Conservation (phyloP, 2,888 invertebrate genomes). For the Scaeva pyrastri region DNA sequence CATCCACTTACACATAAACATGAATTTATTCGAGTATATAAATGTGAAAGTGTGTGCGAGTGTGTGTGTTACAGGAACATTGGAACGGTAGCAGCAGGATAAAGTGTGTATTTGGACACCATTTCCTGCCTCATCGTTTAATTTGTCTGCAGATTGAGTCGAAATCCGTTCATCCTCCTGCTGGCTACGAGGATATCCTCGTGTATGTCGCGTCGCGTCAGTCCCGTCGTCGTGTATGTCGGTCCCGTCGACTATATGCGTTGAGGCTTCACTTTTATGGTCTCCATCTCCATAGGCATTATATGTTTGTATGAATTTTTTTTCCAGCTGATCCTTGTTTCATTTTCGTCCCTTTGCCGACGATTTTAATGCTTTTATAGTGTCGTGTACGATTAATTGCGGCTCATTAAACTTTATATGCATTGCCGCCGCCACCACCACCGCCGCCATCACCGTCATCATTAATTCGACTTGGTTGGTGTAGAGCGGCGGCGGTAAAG, state of each 20-base stretch:
- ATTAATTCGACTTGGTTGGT: constrained; percentile 21
- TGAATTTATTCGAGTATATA: not conserved
- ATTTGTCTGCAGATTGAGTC: constrained; percentile 72
- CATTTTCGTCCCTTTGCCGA: constrained; percentile 15
- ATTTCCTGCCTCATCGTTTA: constrained; percentile 53
- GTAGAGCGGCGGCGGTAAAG: constrained; percentile 12
- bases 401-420: constrained; percentile 84
- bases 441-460: constrained; percentile 8
- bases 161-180: constrained; percentile 50
- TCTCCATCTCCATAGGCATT: constrained; percentile 24
- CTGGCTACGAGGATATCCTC: too few relatives aligned
- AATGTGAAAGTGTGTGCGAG: too few relatives aligned
- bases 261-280: constrained; percentile 50
- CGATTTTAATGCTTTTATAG: constrained; percentile 79
- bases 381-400: constrained; percentile 83
- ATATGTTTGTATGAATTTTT: constrained; percentile 25
- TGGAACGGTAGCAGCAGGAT: too few relatives aligned
- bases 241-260: constrained; percentile 17
- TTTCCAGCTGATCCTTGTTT: constrained; percentile 16
- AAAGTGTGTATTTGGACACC: constrained; percentile 33
- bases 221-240: not conserved
- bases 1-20: constrained; percentile 32
- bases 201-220: not conserved
- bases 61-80: not conserved
- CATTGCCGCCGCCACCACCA: constrained; percentile 51